These are phyloP conservation scores for Caenorhabditis uteleia DNA, from an alignment of 2,888 invertebrate species.

Conservation along the genomic window DNA sequence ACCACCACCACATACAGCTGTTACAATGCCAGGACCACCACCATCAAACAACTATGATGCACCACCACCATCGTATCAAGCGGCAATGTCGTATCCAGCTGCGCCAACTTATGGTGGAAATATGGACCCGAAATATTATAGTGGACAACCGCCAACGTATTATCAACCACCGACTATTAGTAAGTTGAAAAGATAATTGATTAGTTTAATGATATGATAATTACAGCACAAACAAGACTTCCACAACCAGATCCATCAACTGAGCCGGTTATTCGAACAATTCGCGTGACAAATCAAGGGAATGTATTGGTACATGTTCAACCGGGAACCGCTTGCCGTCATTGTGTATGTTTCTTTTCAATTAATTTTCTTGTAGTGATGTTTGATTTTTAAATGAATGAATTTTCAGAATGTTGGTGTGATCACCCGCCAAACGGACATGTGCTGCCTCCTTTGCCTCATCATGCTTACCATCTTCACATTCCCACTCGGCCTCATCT, in stretches of 20 bases:
- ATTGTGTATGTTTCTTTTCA: constrained; percentile 34
- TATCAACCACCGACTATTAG: constrained; percentile 34
- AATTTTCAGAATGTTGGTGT: constrained; percentile 42
- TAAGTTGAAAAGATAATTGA: constrained; percentile 5
- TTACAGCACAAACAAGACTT: background rate
- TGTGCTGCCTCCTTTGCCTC: constrained; percentile 64
- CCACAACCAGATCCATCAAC: constrained; percentile 26
- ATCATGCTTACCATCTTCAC: constrained; percentile 65
- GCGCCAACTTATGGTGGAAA: constrained; percentile 39
- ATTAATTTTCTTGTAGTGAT: background rate
- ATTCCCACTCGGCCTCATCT: constrained; percentile 65
- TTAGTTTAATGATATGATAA: background rate
- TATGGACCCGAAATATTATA: constrained; percentile 18
- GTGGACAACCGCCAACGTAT: constrained; percentile 30
- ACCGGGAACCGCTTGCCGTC: constrained; percentile 32
- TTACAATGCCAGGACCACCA: no score
- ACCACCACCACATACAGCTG: constrained; percentile 21
- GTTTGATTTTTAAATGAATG: background rate
- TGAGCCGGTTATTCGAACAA: constrained; percentile 7
- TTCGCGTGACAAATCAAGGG: constrained; percentile 18
- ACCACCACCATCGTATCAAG: constrained; percentile 42
- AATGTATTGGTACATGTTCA: constrained; percentile 38
- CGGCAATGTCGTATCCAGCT: constrained; percentile 43
- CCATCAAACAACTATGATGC: constrained; percentile 7
- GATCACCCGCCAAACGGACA: constrained; percentile 60